Percentiles rank a stretch among this genome's conserved stretches.
Evolutionary conservation across 2,797 vertebrate species (phyloP).

Genomic region (Heterohyrax brucei): DNA sequence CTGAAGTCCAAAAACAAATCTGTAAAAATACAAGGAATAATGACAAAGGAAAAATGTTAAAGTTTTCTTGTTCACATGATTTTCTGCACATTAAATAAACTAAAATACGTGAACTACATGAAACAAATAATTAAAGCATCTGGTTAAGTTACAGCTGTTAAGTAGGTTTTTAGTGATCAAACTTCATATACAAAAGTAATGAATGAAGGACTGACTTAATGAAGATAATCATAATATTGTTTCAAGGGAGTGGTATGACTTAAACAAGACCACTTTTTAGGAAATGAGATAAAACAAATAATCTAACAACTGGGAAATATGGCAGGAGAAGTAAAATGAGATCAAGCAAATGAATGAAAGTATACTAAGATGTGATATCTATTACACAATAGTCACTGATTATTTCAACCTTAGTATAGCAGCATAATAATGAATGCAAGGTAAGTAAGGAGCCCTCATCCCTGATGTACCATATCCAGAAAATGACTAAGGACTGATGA

Average conservation of each 20-base stretch:
- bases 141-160: background rate
- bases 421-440: background rate
- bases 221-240: conserved; percentile 5
- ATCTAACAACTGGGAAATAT: conserved; percentile 17
- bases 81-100: background rate
- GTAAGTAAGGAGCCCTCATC: background rate
- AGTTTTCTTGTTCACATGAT: background rate
- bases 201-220: conserved; percentile 35
- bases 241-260: background rate
- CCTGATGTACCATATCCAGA: background rate
- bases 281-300: conserved; percentile 49
- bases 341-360: background rate
- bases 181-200: background rate
- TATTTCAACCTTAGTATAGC: conserved; percentile 5
- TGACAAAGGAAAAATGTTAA: background rate
- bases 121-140: background rate
- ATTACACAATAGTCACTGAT: background rate
- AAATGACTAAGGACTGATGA: background rate
- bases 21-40: conserved; percentile 9
- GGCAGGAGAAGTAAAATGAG: conserved; percentile 17
- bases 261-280: conserved; percentile 1
- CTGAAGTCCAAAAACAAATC: too few relatives aligned
- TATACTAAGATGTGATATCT: background rate
- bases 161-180: background rate
- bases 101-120: background rate